Percentiles rank a stretch among this genome's conserved stretches.
phyloP scores from a whole-genome alignment of 2,888 invertebrate species.

The Matsumyia berberina region DNA sequence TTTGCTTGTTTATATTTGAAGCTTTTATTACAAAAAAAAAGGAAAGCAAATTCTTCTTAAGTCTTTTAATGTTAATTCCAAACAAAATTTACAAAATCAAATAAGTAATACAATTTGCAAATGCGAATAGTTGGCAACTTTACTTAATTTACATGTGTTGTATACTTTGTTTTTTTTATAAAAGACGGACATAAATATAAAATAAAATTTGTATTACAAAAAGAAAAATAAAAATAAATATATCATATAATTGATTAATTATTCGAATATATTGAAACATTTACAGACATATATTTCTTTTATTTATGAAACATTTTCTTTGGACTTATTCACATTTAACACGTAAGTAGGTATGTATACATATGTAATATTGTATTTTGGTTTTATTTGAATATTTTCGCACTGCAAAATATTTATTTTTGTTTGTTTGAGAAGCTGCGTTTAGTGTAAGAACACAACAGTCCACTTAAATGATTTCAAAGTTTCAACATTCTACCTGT shows the following conservation, averaged over 20 bases:
- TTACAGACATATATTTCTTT: neutral
- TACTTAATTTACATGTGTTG: neutral
- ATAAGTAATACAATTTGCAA: conserved; percentile 20
- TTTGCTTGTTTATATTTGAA: no score
- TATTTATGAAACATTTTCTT: conserved; percentile 14
- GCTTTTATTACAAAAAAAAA: no score
- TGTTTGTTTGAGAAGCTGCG: neutral
- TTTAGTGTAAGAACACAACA: neutral
- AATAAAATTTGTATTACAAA: neutral
- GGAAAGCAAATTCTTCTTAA: no score
- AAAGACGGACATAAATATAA: conserved; percentile 8
- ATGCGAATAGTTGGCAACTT: conserved; percentile 24
- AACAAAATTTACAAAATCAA: no score
- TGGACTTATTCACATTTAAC: conserved; percentile 6
- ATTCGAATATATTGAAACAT: neutral
- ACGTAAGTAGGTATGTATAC: neutral
- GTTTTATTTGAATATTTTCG: neutral
- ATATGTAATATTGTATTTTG: neutral
- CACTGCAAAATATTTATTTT: neutral
- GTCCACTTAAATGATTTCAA: neutral
- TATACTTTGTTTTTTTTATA: neutral
- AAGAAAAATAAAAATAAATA: neutral
- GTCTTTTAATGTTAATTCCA: no score
- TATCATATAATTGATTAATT: neutral
- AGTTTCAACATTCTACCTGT: neutral